Percentiles rank a stretch among this genome's conserved stretches.
phyloP scores from a whole-genome alignment of 1,140 invertebrate genomes.

The Musca vetustissima region DNA sequence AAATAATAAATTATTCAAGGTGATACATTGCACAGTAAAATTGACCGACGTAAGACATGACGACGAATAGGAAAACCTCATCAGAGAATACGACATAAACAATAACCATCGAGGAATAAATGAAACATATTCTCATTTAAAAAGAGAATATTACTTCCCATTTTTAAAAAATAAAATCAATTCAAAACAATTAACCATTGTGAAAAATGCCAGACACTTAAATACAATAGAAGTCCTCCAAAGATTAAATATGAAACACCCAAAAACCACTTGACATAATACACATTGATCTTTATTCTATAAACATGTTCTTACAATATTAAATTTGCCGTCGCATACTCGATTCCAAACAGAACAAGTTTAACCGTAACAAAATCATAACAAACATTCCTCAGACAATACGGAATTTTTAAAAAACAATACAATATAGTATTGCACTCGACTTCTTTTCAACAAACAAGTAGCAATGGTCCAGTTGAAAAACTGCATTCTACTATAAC shows the following conservation, averaged over 20 bases:
- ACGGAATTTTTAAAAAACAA: background rate
- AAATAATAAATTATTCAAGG: too few species aligned
- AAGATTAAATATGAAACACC: background rate
- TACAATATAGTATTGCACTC: background rate
- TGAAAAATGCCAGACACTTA: background rate
- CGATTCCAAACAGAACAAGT: background rate
- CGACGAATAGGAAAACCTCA: too few species aligned
- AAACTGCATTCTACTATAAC: background rate
- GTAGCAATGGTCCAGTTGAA: background rate
- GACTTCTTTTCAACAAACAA: background rate
- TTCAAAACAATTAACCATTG: background rate
- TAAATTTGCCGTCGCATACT: background rate
- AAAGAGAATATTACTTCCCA: constrained; percentile 12
- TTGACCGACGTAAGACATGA: too few species aligned
- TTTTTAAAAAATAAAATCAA: constrained; percentile 10
- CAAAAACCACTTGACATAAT: background rate
- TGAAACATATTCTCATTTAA: constrained; percentile 15
- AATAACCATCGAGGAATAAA: background rate
- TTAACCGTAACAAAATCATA: background rate
- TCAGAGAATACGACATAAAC: background rate
- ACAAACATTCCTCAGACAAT: background rate
- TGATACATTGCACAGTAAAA: too few species aligned
- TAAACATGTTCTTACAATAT: background rate
- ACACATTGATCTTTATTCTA: background rate
- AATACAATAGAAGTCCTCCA: background rate